Evolutionary conservation across 2,797 vertebrate genomes (phyloP), one percentile per base, ranked within the genome.

Genomic region (Neosilurus mollespiculum): DNA sequence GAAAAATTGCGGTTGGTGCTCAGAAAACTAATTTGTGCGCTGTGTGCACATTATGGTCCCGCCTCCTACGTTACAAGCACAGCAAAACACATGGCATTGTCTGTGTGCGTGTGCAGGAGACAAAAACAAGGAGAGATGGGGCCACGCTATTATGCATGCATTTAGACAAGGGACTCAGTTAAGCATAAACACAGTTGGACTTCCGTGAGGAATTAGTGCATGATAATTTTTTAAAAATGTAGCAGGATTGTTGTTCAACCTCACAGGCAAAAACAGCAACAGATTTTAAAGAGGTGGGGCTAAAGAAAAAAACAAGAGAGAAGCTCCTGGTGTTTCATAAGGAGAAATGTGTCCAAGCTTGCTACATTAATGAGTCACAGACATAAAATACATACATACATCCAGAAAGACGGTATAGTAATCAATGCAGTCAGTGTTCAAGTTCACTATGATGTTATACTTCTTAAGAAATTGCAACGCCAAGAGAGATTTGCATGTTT

Each of bases 161-260:
- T 83, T 88, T 89, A 89, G 88, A 88, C 88, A 84, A 85, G 86
- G 30, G 87, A 88, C 90, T 82, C 18, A 90, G 91, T 91, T 88
- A 91, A 88, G 89, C 90, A 90, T 85, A 90, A 93, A 92, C 87
- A 88, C 84, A 86, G 90, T 26, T n/a, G 73, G 22, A 78, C 67
- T 78, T 54, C 61, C 9, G 64, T 56, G 11, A 66, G 54, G 37
- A 80, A 84, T 87, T 88, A 77, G 86, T 77, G 81, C 72, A 51
- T 81, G 73, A 65, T 58, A 80, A 69, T 81, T 86, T 67, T 58
- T 34, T 61, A n/a, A 80, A 43, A 81, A 66, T 37, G 8, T 30
- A 62, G 15, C 20, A 22, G 3, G 61, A 59, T 66, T n/a, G 58
- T 65, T 64, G n/a, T 62, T 26, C 22, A 20, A 30, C 4, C 64